Base-by-base conservation (phyloP, 2,797 vertebrate species). In the Diplodus sargus region DNA sequence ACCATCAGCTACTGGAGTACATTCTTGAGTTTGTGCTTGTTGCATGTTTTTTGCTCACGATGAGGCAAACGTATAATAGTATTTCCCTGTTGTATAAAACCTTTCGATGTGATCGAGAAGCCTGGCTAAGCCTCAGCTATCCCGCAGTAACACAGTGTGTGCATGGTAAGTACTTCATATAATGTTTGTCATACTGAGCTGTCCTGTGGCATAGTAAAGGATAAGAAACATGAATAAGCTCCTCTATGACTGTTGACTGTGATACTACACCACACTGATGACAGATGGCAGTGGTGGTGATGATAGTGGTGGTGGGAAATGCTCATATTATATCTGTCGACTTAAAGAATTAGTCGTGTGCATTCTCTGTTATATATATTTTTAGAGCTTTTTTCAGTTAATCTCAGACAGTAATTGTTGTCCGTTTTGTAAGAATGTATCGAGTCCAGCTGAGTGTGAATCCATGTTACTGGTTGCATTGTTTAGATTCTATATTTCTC, bases 141-240 rank as follows among this genome's bases (percentile, higher is more conserved):
- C 15, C 72, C 6, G 45, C 6, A 58, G 39, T 79, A 61, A 63
- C 25, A 4, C 20, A 51, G 28, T 78, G 0, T 61, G 61, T 86
- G 30, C 48, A 86, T 86, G 30, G 22, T 53, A 42, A 83, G 57
- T 59, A 61, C 3, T 53, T 70, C 18, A n/a, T 58, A 7, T 59
- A 64, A 17, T 52, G 30, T 76, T 77, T 25, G 16, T 60, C 14
- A 47, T 23, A 5, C 12, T 59, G 39, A 47, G 11, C 10, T 18
- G 4, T 16, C 58, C 10, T 61, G 1, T 74, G 42, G 2, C 47
- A n/a, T 15, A 28, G 34, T 43, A 5, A 58, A 58, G 16, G 5
- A 76, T 43, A n/a, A 61, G 7, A 2, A 43, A 54, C 16, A 76
- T 34, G 7, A 70, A 39, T 54, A 63, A 28, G 5, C 48, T 72